Evolutionary conservation across 2,888 invertebrate genomes (phyloP).

Genomic region (Harpagoxenus sublaevis): DNA sequence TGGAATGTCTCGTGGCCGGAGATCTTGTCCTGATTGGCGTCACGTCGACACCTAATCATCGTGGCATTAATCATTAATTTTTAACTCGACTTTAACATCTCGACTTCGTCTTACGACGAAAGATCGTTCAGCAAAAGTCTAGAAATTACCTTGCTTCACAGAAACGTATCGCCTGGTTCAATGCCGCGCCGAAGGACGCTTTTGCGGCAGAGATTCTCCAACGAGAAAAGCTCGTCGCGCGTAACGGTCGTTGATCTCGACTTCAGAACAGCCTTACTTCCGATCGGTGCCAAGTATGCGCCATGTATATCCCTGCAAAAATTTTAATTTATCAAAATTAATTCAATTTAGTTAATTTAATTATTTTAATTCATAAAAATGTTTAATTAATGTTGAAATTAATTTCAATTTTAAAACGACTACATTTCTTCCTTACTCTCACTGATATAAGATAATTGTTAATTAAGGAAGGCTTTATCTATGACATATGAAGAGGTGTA

Average conservation of each 20-base stretch:
- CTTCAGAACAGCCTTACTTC: conserved; percentile 98
- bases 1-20: conserved; percentile 99
- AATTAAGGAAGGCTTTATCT: too few relatives aligned
- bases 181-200: conserved; percentile 96
- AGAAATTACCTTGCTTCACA: conserved; percentile 95
- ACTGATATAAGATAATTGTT: background rate
- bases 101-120: too few relatives aligned
- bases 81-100: conserved; percentile 27
- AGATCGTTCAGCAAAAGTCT: background rate
- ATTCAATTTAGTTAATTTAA: background rate
- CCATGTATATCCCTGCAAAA: conserved; percentile 90
- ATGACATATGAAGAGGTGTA: too few relatives aligned
- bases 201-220: conserved; percentile 98
- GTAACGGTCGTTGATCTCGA: conserved; percentile 97
- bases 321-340: background rate
- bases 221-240: conserved; percentile 97
- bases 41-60: conserved; percentile 94
- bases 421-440: background rate
- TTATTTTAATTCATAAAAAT: background rate
- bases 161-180: conserved; percentile 97
- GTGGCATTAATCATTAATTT: background rate
- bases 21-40: conserved; percentile 99
- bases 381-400: conserved; percentile 9
- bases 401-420: background rate
- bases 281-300: conserved; percentile 97